Base-by-base conservation (phyloP, 1,140 invertebrate genomes). In the Caenorhabditis latens region DNA sequence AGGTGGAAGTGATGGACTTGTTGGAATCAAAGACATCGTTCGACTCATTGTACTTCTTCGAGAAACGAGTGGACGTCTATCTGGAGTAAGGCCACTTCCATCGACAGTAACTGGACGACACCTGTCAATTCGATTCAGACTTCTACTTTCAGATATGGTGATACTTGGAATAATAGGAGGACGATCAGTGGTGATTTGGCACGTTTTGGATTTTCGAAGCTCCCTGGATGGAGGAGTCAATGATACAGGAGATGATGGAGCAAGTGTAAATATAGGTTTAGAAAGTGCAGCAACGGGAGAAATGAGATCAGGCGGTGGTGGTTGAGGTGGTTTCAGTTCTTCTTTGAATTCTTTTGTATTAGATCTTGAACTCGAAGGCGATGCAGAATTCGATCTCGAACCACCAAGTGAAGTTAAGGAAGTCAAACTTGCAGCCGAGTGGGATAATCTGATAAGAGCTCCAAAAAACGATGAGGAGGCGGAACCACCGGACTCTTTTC, bases 21-120 rank as follows among this genome's bases (percentile, higher is more conserved):
- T 75, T 61, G 67, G 67, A 63, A 48, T 75, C 67, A 84, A 48
- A 57, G 87, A 75, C 87, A 88, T 88, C 14, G 87, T 85, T 21
- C 87, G 61, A 50, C 63, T 85, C 83, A 88, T 50, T 48, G 67
- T 55, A 13, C 79, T 86, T 43, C 65, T 58, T 55, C 48, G 50
- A 16, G 85, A 63, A 57, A 79, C 67, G 14, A 86, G 19, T 48
- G 63, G 63, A n/a, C 48, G 48, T 32, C 67, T 24, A 82, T 86
- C 85, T 11, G 83, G 46, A 42, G 55, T 57, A 43, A 71, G 46
- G 43, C 46, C 46, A 42, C 53, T 65, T 65, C 84, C 84, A 53
- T 67, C 46, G 48, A 67, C 50, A 71, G 84, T 65, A 58, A 50
- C 50, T 19, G 84, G 67, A n/a, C 48, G 48, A 58, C 84, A 53